Base-by-base conservation (phyloP, 2,888 invertebrate genomes). In the Sicus ferrugineus region DNA sequence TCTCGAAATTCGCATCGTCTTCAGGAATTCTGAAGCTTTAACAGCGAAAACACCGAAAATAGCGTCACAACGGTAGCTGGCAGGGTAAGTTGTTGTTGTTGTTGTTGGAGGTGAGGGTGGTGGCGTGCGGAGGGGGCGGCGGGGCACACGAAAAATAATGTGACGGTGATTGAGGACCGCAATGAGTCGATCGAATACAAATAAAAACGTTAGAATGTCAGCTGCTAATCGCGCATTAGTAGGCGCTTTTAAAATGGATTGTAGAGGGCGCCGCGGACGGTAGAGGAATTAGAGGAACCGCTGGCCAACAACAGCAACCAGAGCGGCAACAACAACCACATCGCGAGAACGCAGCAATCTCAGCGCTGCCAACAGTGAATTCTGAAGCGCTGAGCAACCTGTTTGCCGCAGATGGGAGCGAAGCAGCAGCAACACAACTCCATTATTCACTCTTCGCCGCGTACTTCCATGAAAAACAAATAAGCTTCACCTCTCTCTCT, bases 181-280 rank as follows among this genome's bases (percentile, higher is more conserved):
- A 79, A 77, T 76, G 76, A 77, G 78, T 73, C 80, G 80, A 83
- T 82, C 80, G 82, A 83, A 83, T 82, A 80, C 78, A 81, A 81
- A 81, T 83, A 79, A 80, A 79, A 79, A 72, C 68, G 73, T 74
- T 74, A 75, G 76, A 73, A 73, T 74, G 72, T 73, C 72, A 70
- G 69, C 74, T 75, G 77, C 82, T 81, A 80, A 80, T 81, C 80
- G 80, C 75, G 77, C 76, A 77, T 78, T 77, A 77, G 79, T 79
- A 77, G 75, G 73, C 79, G 80, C 80, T 58, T 64, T 64, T 80
- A 80, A 80, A 80, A 77, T 78, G 75, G 80, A 78, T 75, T 77
- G 75, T 71, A 78, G 77, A 73, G 74, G 71, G 31, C 28, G 48
- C 2, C n/a, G 28, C 19, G 48, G 48, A 46, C 11, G 50, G 42